These are phyloP conservation scores for Mesorhabditis sp. DNA, from an alignment of 2,888 invertebrate species.

Conservation along the genomic window DNA sequence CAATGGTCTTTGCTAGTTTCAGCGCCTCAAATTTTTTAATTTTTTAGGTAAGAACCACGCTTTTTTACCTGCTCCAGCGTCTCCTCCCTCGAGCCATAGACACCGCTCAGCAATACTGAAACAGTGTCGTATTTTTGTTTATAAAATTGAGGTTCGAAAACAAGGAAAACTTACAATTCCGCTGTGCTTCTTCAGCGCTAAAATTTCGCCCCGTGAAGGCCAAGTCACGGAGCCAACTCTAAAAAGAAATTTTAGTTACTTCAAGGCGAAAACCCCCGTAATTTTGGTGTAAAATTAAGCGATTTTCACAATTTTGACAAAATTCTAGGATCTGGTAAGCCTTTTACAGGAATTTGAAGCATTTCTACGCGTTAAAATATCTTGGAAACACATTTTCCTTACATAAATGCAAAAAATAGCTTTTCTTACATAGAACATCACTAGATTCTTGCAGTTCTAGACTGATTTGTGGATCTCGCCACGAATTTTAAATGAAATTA, in stretches of 20 bases:
- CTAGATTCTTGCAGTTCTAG: no score
- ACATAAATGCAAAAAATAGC: conserved; percentile 4
- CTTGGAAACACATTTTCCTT: background rate
- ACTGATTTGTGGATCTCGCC: no score
- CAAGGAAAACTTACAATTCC: conserved; percentile 59
- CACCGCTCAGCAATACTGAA: conserved; percentile 10
- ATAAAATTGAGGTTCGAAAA: conserved; percentile 13
- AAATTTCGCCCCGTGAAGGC: conserved; percentile 82
- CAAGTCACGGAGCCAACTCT: conserved; percentile 80
- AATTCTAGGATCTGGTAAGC: no score
- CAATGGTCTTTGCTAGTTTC: conserved; percentile 75
- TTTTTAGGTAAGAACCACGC: background rate
- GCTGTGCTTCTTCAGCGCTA: conserved; percentile 62
- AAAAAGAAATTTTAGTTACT: conserved; percentile 44
- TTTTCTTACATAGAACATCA: no score
- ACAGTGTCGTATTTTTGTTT: background rate
- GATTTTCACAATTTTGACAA: no score
- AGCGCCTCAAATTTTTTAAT: conserved; percentile 11
- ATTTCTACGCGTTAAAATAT: background rate
- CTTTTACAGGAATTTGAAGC: background rate
- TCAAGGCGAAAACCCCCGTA: no score
- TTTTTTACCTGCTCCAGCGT: background rate
- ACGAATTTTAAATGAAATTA: no score
- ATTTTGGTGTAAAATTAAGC: no score
- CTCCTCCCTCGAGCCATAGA: background rate